Evolutionary conservation across 1,140 invertebrate genomes (phyloP), one percentile per base, ranked within the genome.

Genomic region (Kradibia gibbosae): DNA sequence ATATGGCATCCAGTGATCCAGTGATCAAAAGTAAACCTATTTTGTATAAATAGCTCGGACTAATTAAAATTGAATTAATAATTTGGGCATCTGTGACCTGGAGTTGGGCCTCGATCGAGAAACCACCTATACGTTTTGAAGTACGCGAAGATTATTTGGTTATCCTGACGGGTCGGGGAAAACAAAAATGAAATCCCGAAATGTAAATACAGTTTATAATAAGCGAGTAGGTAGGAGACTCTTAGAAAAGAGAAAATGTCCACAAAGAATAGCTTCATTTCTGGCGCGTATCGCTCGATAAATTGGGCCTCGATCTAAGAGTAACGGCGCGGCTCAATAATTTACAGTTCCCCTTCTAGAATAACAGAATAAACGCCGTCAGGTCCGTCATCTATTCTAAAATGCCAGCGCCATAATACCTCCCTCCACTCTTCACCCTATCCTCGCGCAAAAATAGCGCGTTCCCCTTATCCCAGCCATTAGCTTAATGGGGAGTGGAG

Each of bases 231-330:
- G 31, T 60, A 60, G 10, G 25, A 28, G 31, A 60, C 1, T 31
- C 31, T 55, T 60, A 60, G 55, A 60, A 28, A 28, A 60, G 25
- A 60, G 31, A 60, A 60, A n/a, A 60, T n/a, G 55, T 60, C 25
- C 25, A 11, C 31, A 5, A 13, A 60, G 55, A 10, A 20, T 1
- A 11, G 55, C 31, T 60, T 11, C 13, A 31, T 1, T 60, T 31
- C 11, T 31, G 31, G 55, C 17, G 25, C 55, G 22, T 20, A 60
- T 31, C 55, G 55, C n/a, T 31, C 17, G 55, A 60, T 60, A 31
- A 28, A 60, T n/a, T 8, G 11, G 1, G 55, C 13, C 31, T 60
- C 55, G 55, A 60, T 60, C 1, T 20, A 31, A 28, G 55, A n/a
- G n/a, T 20, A 60, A 60, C 55, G 31, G 25, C 25, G 55, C 25